Evolutionary conservation across 2,113 vertebrate genomes (phyloP), one percentile per base, ranked within the genome.

Genomic region (Cephalopterus ornatus): DNA sequence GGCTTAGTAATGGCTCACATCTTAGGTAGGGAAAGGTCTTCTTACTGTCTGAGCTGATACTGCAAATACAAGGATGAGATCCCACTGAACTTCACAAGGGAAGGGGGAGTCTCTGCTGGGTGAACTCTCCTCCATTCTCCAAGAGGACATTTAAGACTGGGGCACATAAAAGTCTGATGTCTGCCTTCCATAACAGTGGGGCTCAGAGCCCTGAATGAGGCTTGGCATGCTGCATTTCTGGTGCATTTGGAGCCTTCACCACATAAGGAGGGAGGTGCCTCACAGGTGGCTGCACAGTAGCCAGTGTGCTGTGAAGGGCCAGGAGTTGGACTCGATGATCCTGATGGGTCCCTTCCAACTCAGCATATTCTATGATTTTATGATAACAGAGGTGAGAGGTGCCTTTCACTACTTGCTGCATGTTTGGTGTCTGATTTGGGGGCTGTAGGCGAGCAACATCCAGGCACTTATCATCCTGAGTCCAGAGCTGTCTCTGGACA

Each of bases 341-440:
- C 61, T 41, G 11, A 21, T 41, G 61, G 26, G 16, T 61, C 59
- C 35, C 59, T 39, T 61, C 59, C 24, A 61, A 18, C 24, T 39
- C 59, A 61, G 35, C 35, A 39, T 27, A 27, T 39, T 61, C 59
- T 13, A 27, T 39, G 61, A 62, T 20, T 41, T 37, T 41, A 3
- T 41, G 5, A 56, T 55, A 14, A 5, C 1, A 1, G 62, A 39
- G 46, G 8, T 41, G 14, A 1, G 61, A 42, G 42, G 8, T 46
- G 14, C 22, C n/a, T 67, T 26, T 32, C 71, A 71, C 30, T 35
- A 0, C 27, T 53, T 20, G 4, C 28, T 59, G 39, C 1, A 0
- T 24, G 12, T 5, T 1, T 1, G 11, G 17, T 23, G 24, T 56
- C 14, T 11, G 1, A 0, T 18, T 46, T 0, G 0, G 27, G 41